Base-by-base conservation (phyloP, 2,797 vertebrate genomes). In the Melanotaenia trifasciata region DNA sequence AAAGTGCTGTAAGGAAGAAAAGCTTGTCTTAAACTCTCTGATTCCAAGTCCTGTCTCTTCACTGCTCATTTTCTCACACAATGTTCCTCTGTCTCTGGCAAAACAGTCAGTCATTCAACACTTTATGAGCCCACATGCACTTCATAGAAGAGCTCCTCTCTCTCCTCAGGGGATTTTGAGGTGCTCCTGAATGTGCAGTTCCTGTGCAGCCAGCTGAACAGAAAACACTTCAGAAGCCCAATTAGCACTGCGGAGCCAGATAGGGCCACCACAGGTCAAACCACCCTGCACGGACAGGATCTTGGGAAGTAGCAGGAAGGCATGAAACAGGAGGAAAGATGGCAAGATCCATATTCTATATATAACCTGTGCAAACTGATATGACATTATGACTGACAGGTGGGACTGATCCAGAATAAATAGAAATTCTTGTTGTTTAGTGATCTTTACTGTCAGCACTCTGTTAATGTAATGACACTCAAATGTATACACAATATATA, bases 31-130 rank as follows among this genome's bases (percentile, higher is more conserved):
- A 38, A 40, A 61, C 43, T 64, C 43, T 72, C n/a, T 72, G 30
- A 69, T 67, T 62, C 36, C 3, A 70, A 54, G 47, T 74, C 64
- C 50, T 8, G 13, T 20, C 35, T 8, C 11, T 30, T 35, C 45
- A 66, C 64, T 33, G 45, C 64, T 75, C 64, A 36, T 82, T 85
- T 76, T 53, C 79, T 67, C 66, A 62, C 67, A 89, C 81, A 90
- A 79, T 76, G 74, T 76, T 70, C 75, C 76, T 78, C 84, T 84
- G 78, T 87, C 54, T 78, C 18, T 3, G 70, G 70, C 66, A 76
- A 78, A 84, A 86, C 74, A 81, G 81, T 63, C 84, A 45, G 78
- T 82, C 80, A 79, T 87, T 89, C 82, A 86, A 54, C 28, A 74
- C 78, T 54, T 64, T 69, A 74, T 60, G 79, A 82, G 72, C 45